These are phyloP conservation scores for Pogonognathellus flavescens DNA, from an alignment of 1,140 invertebrate species.

Conservation along the genomic window DNA sequence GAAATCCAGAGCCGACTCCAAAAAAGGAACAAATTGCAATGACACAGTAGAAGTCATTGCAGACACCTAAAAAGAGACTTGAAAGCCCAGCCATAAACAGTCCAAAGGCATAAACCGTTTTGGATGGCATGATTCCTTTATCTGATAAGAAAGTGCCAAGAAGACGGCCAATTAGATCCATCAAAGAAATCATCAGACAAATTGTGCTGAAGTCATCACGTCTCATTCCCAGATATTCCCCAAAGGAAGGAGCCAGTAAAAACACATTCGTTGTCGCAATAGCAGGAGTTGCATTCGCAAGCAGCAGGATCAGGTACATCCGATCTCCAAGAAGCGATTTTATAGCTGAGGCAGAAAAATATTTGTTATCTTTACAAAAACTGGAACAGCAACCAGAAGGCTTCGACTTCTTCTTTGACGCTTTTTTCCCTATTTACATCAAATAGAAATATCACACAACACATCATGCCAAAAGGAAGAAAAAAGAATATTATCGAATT, in stretches of 20 bases:
- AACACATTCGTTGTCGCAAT: constrained; percentile 14
- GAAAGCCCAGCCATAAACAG: background rate
- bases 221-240: background rate
- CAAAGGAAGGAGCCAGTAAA: constrained; percentile 13
- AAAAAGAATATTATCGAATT: no score
- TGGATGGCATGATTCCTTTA: background rate
- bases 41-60: background rate
- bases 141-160: background rate
- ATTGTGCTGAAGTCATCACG: background rate
- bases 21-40: background rate
- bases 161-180: constrained; percentile 10
- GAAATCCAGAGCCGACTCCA: background rate
- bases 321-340: background rate
- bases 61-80: background rate
- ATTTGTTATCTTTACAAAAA: background rate
- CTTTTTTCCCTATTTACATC: background rate
- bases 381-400: background rate
- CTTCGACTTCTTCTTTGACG: background rate
- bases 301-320: background rate
- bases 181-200: constrained; percentile 8
- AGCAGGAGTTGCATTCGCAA: background rate
- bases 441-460: no score
- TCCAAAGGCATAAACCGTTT: constrained; percentile 12
- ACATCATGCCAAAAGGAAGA: no score
- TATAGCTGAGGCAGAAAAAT: background rate